These are phyloP conservation scores for Ctenodactylus gundi DNA, from an alignment of 2,113 vertebrate genomes.

Conservation along the genomic window DNA sequence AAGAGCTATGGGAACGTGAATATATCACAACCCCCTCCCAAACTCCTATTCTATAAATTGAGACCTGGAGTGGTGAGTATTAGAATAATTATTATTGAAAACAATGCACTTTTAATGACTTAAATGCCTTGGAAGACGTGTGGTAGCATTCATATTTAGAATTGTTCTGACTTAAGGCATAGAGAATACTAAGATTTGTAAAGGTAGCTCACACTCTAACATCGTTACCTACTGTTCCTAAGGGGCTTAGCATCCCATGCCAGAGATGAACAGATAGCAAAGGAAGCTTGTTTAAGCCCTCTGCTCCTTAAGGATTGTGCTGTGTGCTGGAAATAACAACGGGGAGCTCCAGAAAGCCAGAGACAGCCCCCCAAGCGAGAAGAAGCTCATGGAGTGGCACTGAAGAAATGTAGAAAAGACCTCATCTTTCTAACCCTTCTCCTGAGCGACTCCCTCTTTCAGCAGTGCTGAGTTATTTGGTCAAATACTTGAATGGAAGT, in stretches of 20 bases:
- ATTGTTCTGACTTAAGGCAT: not conserved
- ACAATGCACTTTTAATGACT: not conserved
- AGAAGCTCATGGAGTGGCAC: not conserved
- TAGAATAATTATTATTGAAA: slow-evolving; percentile 40
- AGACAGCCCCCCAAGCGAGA: not conserved
- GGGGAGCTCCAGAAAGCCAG: not conserved
- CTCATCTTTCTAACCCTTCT: slow-evolving; percentile 37
- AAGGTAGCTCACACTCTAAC: not conserved
- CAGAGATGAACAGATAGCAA: slow-evolving; percentile 31
- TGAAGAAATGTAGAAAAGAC: not conserved
- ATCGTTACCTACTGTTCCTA: not conserved
- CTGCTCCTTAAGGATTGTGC: not conserved
- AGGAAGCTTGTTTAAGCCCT: not conserved
- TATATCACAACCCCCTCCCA: not conserved
- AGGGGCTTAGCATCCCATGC: not conserved
- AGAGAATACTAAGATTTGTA: not conserved
- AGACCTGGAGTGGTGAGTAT: not conserved
- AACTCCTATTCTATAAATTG: slow-evolving; percentile 30
- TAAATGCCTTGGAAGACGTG: not conserved
- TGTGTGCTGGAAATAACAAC: slow-evolving; percentile 37
- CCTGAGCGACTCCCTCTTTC: not conserved
- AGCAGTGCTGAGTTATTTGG: not conserved
- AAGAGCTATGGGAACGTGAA: not conserved
- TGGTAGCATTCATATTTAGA: not conserved
- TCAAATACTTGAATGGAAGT: not conserved